These are phyloP conservation scores for Ibidorhyncha struthersii DNA, from an alignment of 2,113 vertebrate species.

Conservation along the genomic window DNA sequence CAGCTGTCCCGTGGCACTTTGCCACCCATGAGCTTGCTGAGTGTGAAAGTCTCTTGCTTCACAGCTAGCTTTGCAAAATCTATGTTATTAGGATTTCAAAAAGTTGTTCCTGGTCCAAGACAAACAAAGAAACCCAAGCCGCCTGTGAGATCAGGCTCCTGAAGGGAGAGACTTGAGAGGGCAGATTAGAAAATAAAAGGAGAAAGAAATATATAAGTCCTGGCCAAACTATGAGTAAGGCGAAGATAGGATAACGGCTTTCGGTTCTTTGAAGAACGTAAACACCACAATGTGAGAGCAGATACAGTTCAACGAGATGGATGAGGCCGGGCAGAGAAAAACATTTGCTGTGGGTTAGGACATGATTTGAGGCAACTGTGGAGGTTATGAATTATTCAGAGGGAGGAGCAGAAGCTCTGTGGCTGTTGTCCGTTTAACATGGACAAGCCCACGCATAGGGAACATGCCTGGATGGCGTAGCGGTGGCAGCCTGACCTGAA, in stretches of 20 bases:
- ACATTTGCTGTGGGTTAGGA: not conserved
- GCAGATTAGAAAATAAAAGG: constrained; percentile 46
- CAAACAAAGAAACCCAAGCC: constrained; percentile 52
- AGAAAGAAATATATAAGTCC: not conserved
- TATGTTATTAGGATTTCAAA: not conserved
- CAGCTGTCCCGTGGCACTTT: constrained; percentile 37
- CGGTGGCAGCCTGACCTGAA: not conserved
- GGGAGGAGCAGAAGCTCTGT: not conserved
- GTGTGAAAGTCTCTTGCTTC: constrained; percentile 27
- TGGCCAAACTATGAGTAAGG: constrained; percentile 62
- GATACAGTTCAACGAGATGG: not conserved
- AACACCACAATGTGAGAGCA: constrained; percentile 33
- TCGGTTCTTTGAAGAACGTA: not conserved
- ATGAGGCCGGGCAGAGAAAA: not conserved
- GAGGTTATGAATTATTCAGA: not conserved
- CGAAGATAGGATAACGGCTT: not conserved
- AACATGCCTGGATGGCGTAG: fast-evolving
- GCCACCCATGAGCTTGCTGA: not conserved
- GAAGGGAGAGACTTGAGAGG: constrained; percentile 27
- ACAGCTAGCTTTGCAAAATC: constrained; percentile 55
- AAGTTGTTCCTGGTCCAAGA: constrained; percentile 9
- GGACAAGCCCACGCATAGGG: not conserved
- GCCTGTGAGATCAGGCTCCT: not conserved
- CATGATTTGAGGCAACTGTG: not conserved
- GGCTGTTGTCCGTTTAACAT: not conserved